phyloP scores from a whole-genome alignment of 1,140 invertebrate species.

The Polyergus mexicanus region DNA sequence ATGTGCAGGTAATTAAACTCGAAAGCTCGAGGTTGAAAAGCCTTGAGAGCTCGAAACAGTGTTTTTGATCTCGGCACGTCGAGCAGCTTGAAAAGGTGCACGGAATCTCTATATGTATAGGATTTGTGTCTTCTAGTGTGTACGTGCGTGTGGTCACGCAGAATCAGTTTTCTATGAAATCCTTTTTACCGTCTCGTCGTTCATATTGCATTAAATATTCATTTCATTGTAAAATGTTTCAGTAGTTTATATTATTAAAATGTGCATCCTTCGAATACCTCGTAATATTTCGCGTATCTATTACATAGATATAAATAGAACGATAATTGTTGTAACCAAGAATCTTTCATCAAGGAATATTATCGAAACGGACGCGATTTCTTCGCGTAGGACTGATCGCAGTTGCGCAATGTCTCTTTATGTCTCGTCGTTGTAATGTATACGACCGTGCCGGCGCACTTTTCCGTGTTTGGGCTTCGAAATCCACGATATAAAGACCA shows the following conservation, averaged over 20 bases:
- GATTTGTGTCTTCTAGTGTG: not conserved
- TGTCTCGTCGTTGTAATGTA: not conserved
- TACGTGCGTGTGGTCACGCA: not conserved
- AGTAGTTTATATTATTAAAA: not conserved
- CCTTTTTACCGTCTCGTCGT: not conserved
- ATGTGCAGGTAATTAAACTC: conserved; percentile 49
- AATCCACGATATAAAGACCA: not conserved
- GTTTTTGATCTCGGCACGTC: conserved; percentile 56
- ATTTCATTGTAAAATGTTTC: not conserved
- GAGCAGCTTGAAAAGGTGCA: conserved; percentile 37
- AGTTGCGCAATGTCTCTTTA: not conserved
- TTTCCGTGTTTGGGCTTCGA: conserved; percentile 25
- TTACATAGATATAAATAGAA: not conserved
- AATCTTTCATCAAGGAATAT: not conserved
- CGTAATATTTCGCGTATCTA: too few relatives aligned
- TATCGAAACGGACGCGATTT: not conserved
- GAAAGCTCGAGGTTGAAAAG: conserved; percentile 56
- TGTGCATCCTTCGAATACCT: not conserved
- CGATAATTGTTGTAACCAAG: not conserved
- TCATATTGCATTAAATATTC: conserved; percentile 13
- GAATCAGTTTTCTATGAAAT: conserved; percentile 24
- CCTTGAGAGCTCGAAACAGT: conserved; percentile 46
- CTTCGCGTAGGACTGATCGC: not conserved
- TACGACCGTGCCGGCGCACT: not conserved
- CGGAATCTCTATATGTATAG: not conserved